Percentiles rank a stretch among this genome's conserved stretches.
These are phyloP conservation scores for Helicoverpa zea DNA, from an alignment of 1,140 invertebrate species.

Conservation along the genomic window DNA sequence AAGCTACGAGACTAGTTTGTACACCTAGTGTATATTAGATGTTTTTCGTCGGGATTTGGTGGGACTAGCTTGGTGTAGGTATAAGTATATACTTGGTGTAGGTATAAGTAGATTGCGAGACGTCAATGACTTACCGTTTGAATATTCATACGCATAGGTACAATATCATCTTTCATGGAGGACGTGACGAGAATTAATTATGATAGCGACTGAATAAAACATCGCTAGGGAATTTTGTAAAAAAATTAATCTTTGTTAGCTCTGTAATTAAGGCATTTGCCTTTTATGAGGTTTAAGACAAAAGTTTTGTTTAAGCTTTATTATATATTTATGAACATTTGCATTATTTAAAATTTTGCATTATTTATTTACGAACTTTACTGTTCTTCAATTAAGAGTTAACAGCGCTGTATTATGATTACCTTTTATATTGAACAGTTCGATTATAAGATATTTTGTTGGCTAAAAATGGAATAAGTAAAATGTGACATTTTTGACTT, in stretches of 20 bases:
- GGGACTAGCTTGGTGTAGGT: constrained; percentile 12
- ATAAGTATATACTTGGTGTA: constrained; percentile 6
- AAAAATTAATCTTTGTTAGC: constrained; percentile 40
- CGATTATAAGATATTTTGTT: too few relatives aligned
- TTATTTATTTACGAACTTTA: too few relatives aligned
- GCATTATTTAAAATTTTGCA: too few relatives aligned
- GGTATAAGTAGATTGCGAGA: constrained; percentile 49
- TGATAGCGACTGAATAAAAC: constrained; percentile 46
- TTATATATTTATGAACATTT: too few relatives aligned
- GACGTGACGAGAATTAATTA: constrained; percentile 66
- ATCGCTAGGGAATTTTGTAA: constrained; percentile 35
- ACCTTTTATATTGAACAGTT: too few relatives aligned
- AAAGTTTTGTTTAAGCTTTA: constrained; percentile 1
- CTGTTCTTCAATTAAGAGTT: too few relatives aligned
- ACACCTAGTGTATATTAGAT: not conserved
- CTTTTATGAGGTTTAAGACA: constrained; percentile 18
- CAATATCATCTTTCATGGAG: constrained; percentile 58
- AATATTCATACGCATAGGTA: constrained; percentile 71
- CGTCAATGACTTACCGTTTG: constrained; percentile 63
- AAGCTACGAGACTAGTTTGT: constrained; percentile 3
- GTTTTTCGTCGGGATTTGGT: constrained; percentile 24
- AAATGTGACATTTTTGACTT: too few relatives aligned
- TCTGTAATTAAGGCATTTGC: constrained; percentile 23
- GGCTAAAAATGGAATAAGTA: too few relatives aligned
- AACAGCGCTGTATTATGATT: not conserved